Base-by-base conservation (phyloP, 2,113 vertebrate genomes). In the Micronisus gabar region DNA sequence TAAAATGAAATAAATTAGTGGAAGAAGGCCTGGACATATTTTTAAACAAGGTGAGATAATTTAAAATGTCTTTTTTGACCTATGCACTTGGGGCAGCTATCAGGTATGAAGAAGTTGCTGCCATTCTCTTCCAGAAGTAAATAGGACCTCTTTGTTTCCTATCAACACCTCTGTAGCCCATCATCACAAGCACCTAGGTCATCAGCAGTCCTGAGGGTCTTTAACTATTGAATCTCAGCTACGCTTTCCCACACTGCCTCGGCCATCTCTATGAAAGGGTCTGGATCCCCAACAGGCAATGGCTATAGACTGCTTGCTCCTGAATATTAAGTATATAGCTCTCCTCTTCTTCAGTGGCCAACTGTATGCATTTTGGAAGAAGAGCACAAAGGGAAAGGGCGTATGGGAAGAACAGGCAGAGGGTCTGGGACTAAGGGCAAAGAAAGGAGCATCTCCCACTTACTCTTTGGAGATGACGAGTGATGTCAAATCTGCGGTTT, bases 121-220 rank as follows among this genome's bases (percentile, higher is more conserved):
- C 29, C 43, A 40, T 67, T 82, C 8, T 38, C 38, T 80, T 21
- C 47, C n/a, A 53, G 62, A 67, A 74, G 52, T 27, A 16, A 53
- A 26, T 1, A 59, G 30, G 15, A 25, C 21, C 21, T 65, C 36
- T 82, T 48, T 63, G 38, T 41, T 86, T 75, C 30, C 52, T 41
- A 5, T 25, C 40, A 66, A 62, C 40, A 50, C 45, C 25, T 50
- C 50, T 30, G 23, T 8, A 74, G 61, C 23, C 55, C 5, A 3
- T 15, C 0, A 0, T 52, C 29, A 87, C 53, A 43, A 88, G 30
- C 8, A 15, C 5, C 6, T 21, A 81, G 16, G 16, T 81, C 12
- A 16, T 0, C 3, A 0, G 15, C 1, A 1, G 2, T 56, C 36
- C 61, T 62, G 63, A 73, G 21, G 14, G 7, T 36, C 47, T 38